Evolutionary conservation across 2,797 vertebrate genomes (phyloP), one percentile per base, ranked within the genome.

Genomic region (Enteromius anoplus): DNA sequence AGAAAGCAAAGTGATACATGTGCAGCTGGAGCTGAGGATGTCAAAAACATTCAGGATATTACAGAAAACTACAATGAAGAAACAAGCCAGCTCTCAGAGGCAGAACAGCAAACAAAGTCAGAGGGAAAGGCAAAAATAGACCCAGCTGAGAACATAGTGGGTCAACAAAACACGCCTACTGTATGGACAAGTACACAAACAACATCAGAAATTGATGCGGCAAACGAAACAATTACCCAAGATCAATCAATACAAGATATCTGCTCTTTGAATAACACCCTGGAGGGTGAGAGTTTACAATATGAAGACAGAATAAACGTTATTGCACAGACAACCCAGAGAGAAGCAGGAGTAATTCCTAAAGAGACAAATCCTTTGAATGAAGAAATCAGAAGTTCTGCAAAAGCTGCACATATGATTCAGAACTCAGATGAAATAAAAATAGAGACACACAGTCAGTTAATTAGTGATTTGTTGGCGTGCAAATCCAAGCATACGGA

Each of bases 391-490:
- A 49, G 45, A 3, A 26, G 55, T 47, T 55, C 29, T 87, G 85
- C 80, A 79, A 80, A 65, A 68, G 78, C 80, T 80, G 78, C 71
- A 84, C 78, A 70, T 47, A 75, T 55, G 34, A 66, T 76, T 49
- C 47, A 23, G 26, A 75, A 55, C 60, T 32, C 58, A 70, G 32
- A 49, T 5, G 49, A 14, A 71, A 66, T 34, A 17, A 68, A 81
- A 82, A 51, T 51, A 75, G 79, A 86, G 26, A 55, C 5, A 37
- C 12, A 47, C 47, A 6, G 71, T 86, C 23, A 65, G 77, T 15
- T 60, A 65, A 64, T 80, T 53, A 75, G 40, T 73, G 72, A 88
- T 78, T 45, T 80, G 84, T 72, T 84, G 49, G 77, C 78, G 70
- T 47, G 58, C 71, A 32, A n/a, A 45, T 70, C 64, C 65, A 60